Conservation (phyloP, 1,140 invertebrate species). For the Glossosoma conforme region DNA sequence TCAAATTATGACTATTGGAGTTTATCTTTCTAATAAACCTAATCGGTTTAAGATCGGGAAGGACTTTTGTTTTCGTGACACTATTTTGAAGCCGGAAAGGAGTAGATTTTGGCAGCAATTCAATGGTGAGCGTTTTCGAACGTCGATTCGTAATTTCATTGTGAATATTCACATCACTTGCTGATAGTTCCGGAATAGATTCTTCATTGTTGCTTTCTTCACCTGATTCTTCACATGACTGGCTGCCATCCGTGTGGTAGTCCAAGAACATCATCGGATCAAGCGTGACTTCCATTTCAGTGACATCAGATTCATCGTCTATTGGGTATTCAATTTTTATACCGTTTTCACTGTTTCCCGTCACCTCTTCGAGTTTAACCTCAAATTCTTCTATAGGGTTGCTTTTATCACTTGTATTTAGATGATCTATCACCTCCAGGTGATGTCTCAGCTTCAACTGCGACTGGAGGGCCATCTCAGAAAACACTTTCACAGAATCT, state of each 20-base stretch:
- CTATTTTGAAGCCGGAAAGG: too few relatives aligned
- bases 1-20: slow-evolving; percentile 20
- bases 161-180: too few relatives aligned
- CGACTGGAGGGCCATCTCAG: slow-evolving; percentile 41
- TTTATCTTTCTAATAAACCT: slow-evolving; percentile 38
- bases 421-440: slow-evolving; percentile 16
- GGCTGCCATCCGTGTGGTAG: slow-evolving; percentile 26
- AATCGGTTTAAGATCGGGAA: slow-evolving; percentile 34
- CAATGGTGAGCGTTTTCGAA: slow-evolving; percentile 21
- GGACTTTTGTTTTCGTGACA: slow-evolving; percentile 7
- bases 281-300: slow-evolving; percentile 44
- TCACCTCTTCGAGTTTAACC: background rate
- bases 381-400: background rate
- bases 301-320: too few relatives aligned
- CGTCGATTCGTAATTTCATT: too few relatives aligned
- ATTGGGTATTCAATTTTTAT: slow-evolving; percentile 34
- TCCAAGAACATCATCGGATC: slow-evolving; percentile 47
- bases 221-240: slow-evolving; percentile 16
- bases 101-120: slow-evolving; percentile 17
- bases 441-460: slow-evolving; percentile 32
- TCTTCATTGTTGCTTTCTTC: slow-evolving; percentile 15
- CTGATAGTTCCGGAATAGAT: too few relatives aligned
- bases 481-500: slow-evolving; percentile 45
- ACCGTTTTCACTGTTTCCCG: slow-evolving; percentile 6
- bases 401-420: background rate